These are phyloP conservation scores for Nesospiza acunhae DNA, from an alignment of 2,113 vertebrate species.

Conservation along the genomic window DNA sequence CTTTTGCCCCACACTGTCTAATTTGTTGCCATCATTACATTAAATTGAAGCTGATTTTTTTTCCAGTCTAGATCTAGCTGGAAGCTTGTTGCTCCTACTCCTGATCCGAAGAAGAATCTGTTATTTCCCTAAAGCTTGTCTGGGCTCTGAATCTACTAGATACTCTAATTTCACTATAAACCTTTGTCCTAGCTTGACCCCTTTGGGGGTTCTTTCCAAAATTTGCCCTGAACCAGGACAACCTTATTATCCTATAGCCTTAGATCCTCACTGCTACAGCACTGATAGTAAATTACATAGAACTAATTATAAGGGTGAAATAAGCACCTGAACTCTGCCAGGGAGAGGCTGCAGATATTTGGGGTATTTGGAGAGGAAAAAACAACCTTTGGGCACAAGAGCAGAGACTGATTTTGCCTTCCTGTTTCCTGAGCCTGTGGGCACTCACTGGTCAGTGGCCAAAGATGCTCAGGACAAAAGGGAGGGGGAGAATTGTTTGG, in stretches of 20 bases:
- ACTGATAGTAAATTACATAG: not conserved
- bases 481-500: not conserved
- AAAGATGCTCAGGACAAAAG: not conserved
- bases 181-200: not conserved
- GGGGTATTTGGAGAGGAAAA: not conserved
- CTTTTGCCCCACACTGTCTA: not conserved
- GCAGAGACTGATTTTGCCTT: not conserved
- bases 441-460: not conserved
- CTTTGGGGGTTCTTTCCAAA: no score
- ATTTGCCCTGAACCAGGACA: no score
- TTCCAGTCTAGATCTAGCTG: not conserved
- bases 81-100: not conserved
- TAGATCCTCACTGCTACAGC: not conserved
- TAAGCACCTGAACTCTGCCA: not conserved
- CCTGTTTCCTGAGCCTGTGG: not conserved
- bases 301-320: not conserved
- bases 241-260: not conserved
- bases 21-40: not conserved
- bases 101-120: not conserved
- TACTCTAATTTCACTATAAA: not conserved
- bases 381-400: not conserved
- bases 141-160: not conserved
- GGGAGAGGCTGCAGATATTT: not conserved
- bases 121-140: not conserved
- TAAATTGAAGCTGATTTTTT: not conserved